These are phyloP conservation scores for Pristionchus exspectatus DNA, from an alignment of 2,888 invertebrate genomes.

Conservation along the genomic window DNA sequence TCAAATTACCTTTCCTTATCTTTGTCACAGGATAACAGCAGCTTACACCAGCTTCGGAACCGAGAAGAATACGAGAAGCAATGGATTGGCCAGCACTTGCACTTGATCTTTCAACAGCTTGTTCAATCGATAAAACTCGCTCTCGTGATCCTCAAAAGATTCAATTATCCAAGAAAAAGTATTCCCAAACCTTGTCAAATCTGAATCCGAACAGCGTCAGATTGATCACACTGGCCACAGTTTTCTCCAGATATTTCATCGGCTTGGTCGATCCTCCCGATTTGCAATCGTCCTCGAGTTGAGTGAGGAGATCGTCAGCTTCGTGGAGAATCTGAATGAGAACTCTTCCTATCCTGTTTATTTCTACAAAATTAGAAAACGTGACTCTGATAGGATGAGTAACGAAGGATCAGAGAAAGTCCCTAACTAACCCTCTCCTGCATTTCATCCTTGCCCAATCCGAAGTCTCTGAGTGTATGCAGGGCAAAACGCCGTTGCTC, in stretches of 20 bases:
- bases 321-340: slow-evolving; percentile 31
- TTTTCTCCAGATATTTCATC: slow-evolving; percentile 8
- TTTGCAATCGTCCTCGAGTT: slow-evolving; percentile 22
- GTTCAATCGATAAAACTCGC: slow-evolving; percentile 37
- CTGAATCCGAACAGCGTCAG: slow-evolving; percentile 63
- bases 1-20: background rate
- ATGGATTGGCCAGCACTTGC: slow-evolving; percentile 30
- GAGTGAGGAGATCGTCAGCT: background rate
- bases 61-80: slow-evolving; percentile 5
- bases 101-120: background rate
- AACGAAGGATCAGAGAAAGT: background rate
- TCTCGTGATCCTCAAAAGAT: background rate
- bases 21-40: too few species aligned
- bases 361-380: too few species aligned
- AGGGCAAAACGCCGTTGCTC: slow-evolving; percentile 58
- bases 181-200: slow-evolving; percentile 61
- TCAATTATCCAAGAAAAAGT: background rate
- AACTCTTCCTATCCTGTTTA: too few species aligned
- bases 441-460: slow-evolving; percentile 66
- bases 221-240: slow-evolving; percentile 60
- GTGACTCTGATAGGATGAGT: too few species aligned
- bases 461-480: slow-evolving; percentile 63
- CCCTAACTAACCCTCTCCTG: slow-evolving; percentile 60
- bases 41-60: background rate
- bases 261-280: background rate